These are phyloP conservation scores for Drosophila bifasciata DNA, from an alignment of 1,140 invertebrate species.

Conservation along the genomic window DNA sequence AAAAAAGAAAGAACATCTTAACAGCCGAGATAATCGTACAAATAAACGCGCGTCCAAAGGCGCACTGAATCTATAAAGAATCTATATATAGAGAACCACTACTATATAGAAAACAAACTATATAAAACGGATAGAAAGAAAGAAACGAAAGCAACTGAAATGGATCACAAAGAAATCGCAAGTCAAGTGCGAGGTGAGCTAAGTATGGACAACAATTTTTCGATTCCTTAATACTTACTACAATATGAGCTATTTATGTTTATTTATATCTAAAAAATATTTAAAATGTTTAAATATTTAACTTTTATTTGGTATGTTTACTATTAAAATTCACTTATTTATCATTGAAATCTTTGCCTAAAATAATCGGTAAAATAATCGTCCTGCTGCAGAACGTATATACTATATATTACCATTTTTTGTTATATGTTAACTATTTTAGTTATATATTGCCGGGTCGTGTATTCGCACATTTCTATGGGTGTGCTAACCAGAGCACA, in stretches of 20 bases:
- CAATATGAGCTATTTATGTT: slow-evolving; percentile 15
- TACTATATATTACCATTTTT: neutral
- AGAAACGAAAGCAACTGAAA: slow-evolving; percentile 29
- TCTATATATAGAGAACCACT: slow-evolving; percentile 29
- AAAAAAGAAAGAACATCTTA: slow-evolving; percentile 16
- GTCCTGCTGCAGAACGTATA: neutral
- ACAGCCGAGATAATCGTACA: slow-evolving; percentile 19
- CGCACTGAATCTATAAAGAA: slow-evolving; percentile 51
- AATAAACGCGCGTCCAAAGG: slow-evolving; percentile 18
- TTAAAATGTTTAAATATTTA: no score
- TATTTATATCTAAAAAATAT: neutral
- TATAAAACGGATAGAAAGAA: slow-evolving; percentile 43
- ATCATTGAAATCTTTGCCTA: no score
- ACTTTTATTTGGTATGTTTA: no score
- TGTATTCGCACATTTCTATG: slow-evolving; percentile 13
- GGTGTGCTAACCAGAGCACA: neutral
- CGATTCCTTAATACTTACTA: slow-evolving; percentile 1
- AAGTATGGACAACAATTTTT: slow-evolving; percentile 62
- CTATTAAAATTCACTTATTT: no score
- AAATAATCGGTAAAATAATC: no score
- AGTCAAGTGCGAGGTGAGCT: slow-evolving; percentile 84
- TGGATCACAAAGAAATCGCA: slow-evolving; percentile 83
- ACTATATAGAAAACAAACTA: slow-evolving; percentile 14
- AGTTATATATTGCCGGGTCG: slow-evolving; percentile 15
- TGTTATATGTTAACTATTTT: slow-evolving; percentile 9